phyloP scores from a whole-genome alignment of 2,797 vertebrate species.

The Gila robusta region DNA sequence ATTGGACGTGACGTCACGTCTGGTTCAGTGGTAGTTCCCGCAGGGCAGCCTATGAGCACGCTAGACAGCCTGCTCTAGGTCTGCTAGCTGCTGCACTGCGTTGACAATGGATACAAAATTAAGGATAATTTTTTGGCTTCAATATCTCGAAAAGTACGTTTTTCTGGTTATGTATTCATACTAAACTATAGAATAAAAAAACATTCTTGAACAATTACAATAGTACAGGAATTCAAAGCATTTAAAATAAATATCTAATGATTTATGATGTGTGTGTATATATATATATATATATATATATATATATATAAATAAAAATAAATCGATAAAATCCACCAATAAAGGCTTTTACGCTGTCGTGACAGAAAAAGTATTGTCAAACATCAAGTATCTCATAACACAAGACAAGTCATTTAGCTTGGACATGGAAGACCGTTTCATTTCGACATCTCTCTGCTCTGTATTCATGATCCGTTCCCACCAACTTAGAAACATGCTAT shows the following conservation, averaged over 20 bases:
- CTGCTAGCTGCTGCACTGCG: no score
- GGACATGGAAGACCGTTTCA: conserved; percentile 17
- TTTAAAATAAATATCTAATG: no score
- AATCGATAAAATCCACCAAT: background rate
- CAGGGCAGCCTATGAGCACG: no score
- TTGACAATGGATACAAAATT: no score
- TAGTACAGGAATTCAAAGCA: background rate
- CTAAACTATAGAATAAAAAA: background rate
- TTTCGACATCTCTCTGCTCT: conserved; percentile 22
- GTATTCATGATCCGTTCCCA: conserved; percentile 47
- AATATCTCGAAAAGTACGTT: no score
- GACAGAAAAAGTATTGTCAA: conserved; percentile 22
- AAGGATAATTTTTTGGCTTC: no score
- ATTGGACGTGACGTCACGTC: no score
- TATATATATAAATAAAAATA: no score
- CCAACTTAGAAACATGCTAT: conserved; percentile 44
- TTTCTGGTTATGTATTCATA: background rate
- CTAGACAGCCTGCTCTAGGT: no score
- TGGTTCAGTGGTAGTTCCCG: no score
- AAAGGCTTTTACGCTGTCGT: background rate
- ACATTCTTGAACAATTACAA: background rate
- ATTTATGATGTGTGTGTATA: no score
- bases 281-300: no score
- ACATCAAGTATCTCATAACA: conserved; percentile 20
- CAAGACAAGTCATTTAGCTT: conserved; percentile 26